Conservation (phyloP, 2,888 invertebrate genomes). For the Drosophila helvetica region DNA sequence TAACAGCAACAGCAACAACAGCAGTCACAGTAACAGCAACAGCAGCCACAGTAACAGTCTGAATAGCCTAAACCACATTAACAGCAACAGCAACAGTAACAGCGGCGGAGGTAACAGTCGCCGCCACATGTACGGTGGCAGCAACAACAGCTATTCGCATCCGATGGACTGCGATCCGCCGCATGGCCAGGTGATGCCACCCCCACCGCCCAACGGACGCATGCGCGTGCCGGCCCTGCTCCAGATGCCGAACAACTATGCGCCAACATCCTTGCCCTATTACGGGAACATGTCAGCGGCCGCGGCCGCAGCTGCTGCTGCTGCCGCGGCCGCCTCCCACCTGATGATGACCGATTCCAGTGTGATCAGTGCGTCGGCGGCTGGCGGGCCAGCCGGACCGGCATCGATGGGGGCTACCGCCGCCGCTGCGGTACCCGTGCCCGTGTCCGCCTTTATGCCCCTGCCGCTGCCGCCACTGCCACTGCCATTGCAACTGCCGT, state of each 20-base stretch:
- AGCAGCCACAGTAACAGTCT: conserved; percentile 68
- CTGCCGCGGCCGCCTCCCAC: conserved; percentile 78
- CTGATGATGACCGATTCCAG: conserved; percentile 83
- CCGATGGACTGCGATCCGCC: conserved; percentile 93
- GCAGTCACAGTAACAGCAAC: conserved; percentile 56
- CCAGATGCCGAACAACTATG: conserved; percentile 72
- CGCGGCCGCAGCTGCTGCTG: conserved; percentile 38
- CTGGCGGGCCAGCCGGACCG: conserved; percentile 58
- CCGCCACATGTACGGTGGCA: conserved; percentile 43
- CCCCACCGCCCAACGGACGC: conserved; percentile 61
- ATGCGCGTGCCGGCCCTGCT: conserved; percentile 52
- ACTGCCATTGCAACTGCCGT: conserved; percentile 51
- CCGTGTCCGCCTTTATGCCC: conserved; percentile 50
- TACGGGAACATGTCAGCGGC: conserved; percentile 78
- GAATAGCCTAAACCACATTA: conserved; percentile 68
- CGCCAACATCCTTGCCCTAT: conserved; percentile 82
- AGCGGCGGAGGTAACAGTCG: conserved; percentile 56
- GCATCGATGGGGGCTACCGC: not conserved
- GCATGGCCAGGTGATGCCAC: conserved; percentile 72
- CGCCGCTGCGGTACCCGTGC: conserved; percentile 61
- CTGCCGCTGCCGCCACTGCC: conserved; percentile 60
- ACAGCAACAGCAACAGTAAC: conserved; percentile 64
- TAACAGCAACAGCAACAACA: conserved; percentile 22
- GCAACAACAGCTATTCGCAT: conserved; percentile 82
- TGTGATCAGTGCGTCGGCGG: conserved; percentile 81